A percentile compares a stretch with the other conserved stretches of the same genome.
Conservation (phyloP, 1,140 invertebrate species). For the Gryllus bimaculatus region DNA sequence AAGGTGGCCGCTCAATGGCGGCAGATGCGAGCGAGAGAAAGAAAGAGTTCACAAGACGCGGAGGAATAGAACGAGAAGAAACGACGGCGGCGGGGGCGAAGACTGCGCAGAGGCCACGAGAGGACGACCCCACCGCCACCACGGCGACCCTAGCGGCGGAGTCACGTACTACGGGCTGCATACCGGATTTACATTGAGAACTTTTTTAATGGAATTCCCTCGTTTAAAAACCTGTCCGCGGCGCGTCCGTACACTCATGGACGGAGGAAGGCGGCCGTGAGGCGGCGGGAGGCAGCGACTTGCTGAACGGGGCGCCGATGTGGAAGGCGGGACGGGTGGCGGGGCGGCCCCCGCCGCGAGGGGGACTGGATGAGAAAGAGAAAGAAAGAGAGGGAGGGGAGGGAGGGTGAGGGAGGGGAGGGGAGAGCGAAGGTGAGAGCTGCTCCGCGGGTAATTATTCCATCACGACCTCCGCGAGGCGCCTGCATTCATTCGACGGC, state of each 20-base stretch:
- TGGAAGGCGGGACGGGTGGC: background rate
- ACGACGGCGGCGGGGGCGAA: too few relatives aligned
- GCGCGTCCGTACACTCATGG: background rate
- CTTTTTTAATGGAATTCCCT: background rate
- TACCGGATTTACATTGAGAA: conserved; percentile 4
- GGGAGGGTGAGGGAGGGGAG: too few relatives aligned
- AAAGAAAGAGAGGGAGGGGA: too few relatives aligned
- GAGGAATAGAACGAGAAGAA: too few relatives aligned
- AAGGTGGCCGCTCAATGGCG: background rate
- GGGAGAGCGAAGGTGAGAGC: too few relatives aligned
- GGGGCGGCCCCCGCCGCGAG: background rate
- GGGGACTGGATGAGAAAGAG: too few relatives aligned
- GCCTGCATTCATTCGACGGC: background rate
- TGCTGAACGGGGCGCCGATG: background rate
- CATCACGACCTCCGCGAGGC: background rate
- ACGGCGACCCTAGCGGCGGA: background rate
- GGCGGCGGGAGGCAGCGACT: background rate
- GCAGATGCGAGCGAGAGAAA: background rate
- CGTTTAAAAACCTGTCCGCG: background rate
- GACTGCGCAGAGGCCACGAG: too few relatives aligned
- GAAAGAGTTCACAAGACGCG: background rate
- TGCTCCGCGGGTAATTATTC: background rate
- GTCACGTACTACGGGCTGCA: background rate
- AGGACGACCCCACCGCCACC: background rate
- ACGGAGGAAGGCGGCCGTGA: background rate